phyloP scores from a whole-genome alignment of 2,113 vertebrate genomes.

The Festucalex cinctus region DNA sequence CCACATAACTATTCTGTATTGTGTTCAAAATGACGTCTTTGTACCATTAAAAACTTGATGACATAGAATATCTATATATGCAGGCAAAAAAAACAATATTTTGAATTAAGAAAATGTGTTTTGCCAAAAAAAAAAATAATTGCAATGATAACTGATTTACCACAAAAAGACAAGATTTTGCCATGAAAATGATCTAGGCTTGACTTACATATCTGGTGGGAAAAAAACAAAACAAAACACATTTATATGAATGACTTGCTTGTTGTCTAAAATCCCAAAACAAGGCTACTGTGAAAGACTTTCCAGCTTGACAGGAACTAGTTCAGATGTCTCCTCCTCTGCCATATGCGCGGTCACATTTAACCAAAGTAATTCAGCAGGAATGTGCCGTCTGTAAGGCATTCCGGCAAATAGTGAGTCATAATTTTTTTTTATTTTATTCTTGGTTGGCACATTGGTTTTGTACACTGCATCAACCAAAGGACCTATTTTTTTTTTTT shows the following conservation, averaged over 20 bases:
- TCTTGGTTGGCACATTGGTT: not conserved
- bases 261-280: not conserved
- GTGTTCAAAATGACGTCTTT: not conserved
- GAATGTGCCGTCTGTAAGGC: not conserved
- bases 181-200: not conserved
- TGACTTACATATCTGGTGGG: not conserved
- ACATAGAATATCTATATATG: not conserved
- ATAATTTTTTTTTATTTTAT: not conserved
- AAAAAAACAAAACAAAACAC: not conserved
- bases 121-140: not conserved
- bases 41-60: not conserved
- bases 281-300: not conserved
- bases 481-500: not conserved
- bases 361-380: not conserved
- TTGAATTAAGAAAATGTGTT: not conserved
- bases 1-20: not conserved
- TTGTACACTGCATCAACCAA: not conserved
- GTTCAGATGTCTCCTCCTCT: not conserved
- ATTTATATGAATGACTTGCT: not conserved
- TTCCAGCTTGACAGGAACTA: not conserved
- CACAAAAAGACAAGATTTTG: not conserved
- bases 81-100: not conserved
- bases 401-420: constrained; percentile 4
- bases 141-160: not conserved
- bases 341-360: constrained; percentile 2